Evolutionary conservation across 1,140 invertebrate species (phyloP), one percentile per base, ranked within the genome.

Genomic region (Drosophila ficusphila): DNA sequence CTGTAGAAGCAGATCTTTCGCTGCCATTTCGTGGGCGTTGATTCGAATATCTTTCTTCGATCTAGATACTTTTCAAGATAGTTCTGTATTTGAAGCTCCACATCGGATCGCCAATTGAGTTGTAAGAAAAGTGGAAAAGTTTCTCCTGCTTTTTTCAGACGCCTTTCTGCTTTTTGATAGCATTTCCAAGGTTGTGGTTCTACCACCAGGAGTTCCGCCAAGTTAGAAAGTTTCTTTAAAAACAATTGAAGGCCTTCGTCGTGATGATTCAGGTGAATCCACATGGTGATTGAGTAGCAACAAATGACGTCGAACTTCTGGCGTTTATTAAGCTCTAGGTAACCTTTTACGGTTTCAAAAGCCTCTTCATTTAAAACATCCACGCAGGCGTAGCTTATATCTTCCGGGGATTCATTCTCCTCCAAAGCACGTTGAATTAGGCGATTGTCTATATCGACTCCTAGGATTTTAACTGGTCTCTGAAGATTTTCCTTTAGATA

Each of bases 111-210:
- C 75, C 94, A 93, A 82, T 94, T 92, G 4, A 96, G 90, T 12
- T 76, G 65, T 41, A 92, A 79, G 74, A 94, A 94, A 4, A 94
- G 68, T 0, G 94, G 93, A 90, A 97, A 96, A 11, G 92, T 90
- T 36, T 92, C 90, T 0, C 79, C 93, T 14, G 93, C 92, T 73
- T 93, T 92, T 74, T 94, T 94, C 62, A 96, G 83, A 71, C 96
- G 92, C 76, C 95, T 94, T 9, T 94, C 93, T 0, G 96, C 96
- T 53, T 93, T 95, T 90, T 93, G 93, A 65, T 97, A 97, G 81
- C 96, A 96, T 77, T 95, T 96, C 96, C 96, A 97, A 4, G 95
- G 94, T 83, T 97, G 96, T 3, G 96, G 96, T 91, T 97, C 96
- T 54, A 97, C 92, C 1, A 97, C 92, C 6, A 97, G 82, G 31